Evolutionary conservation across 2,113 vertebrate species (phyloP).

Genomic region (Marcusenius ussheri): DNA sequence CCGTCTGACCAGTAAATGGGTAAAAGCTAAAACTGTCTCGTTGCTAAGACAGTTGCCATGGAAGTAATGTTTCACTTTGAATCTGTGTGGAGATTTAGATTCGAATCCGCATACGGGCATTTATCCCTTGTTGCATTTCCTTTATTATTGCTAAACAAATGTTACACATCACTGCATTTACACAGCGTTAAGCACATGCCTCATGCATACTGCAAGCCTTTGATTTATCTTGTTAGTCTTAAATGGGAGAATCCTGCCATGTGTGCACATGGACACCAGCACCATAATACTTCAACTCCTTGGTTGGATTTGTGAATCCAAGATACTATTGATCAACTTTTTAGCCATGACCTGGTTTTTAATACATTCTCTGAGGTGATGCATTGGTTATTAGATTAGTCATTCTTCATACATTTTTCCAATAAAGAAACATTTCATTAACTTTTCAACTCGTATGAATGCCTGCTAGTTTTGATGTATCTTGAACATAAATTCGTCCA

Average conservation of each 20-base stretch:
- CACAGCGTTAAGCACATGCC: background rate
- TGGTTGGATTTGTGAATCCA: background rate
- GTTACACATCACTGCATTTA: background rate
- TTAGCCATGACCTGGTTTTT: background rate
- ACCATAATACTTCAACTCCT: background rate
- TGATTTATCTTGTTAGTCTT: background rate
- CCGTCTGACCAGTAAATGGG: constrained; percentile 43
- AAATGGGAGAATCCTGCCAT: background rate
- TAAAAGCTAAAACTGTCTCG: constrained; percentile 44
- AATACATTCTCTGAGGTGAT: background rate
- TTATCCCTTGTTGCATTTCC: constrained; percentile 19
- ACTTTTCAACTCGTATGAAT: background rate
- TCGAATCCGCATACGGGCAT: constrained; percentile 18
- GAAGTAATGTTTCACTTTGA: constrained; percentile 42
- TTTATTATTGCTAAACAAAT: background rate
- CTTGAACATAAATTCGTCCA: background rate
- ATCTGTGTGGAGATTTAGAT: constrained; percentile 33
- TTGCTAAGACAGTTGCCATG: constrained; percentile 51
- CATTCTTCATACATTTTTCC: background rate
- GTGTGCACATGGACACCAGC: too few species aligned
- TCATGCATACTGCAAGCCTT: background rate
- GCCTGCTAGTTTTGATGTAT: background rate
- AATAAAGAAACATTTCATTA: background rate
- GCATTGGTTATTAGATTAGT: background rate
- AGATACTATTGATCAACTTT: background rate